Evolutionary conservation across 2,888 invertebrate species (phyloP).

Genomic region (Orchesellides sinensis): DNA sequence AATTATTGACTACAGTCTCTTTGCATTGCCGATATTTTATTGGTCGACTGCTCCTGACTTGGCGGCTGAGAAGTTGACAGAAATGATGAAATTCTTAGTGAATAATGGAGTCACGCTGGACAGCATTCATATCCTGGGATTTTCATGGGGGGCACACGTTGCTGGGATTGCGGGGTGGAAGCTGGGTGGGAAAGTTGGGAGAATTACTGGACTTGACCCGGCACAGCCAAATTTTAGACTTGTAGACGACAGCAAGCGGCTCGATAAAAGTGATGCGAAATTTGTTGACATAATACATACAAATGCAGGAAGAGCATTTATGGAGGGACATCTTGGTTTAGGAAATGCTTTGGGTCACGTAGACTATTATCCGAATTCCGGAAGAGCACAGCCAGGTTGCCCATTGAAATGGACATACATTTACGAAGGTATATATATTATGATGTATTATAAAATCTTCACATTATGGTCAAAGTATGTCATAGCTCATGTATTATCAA

Average conservation of each 20-base stretch:
- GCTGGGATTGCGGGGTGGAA: slow-evolving; percentile 63
- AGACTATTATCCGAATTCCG: slow-evolving; percentile 76
- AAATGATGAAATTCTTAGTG: slow-evolving; percentile 61
- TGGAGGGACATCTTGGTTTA: slow-evolving; percentile 72
- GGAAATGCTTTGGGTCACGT: slow-evolving; percentile 75
- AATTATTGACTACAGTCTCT: slow-evolving; percentile 66
- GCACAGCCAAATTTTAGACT: slow-evolving; percentile 75
- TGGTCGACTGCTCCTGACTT: slow-evolving; percentile 55
- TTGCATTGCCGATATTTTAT: slow-evolving; percentile 64
- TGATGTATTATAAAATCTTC: too few species aligned
- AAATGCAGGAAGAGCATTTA: slow-evolving; percentile 74
- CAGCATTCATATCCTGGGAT: slow-evolving; percentile 59
- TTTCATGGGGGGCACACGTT: slow-evolving; percentile 65
- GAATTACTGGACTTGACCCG: slow-evolving; percentile 47
- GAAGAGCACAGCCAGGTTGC: slow-evolving; percentile 60
- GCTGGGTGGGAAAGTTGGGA: slow-evolving; percentile 43
- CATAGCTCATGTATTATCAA: too few species aligned
- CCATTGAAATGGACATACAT: slow-evolving; percentile 22
- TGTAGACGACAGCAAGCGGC: slow-evolving; percentile 73
- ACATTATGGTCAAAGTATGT: too few species aligned
- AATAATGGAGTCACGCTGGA: slow-evolving; percentile 29
- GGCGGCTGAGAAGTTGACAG: slow-evolving; percentile 50
- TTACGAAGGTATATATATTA: slow-evolving; percentile 18
- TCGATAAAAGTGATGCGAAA: slow-evolving; percentile 76
- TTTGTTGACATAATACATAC: slow-evolving; percentile 76